Conservation (phyloP, 2,113 vertebrate species). For the Arenaria interpres region DNA sequence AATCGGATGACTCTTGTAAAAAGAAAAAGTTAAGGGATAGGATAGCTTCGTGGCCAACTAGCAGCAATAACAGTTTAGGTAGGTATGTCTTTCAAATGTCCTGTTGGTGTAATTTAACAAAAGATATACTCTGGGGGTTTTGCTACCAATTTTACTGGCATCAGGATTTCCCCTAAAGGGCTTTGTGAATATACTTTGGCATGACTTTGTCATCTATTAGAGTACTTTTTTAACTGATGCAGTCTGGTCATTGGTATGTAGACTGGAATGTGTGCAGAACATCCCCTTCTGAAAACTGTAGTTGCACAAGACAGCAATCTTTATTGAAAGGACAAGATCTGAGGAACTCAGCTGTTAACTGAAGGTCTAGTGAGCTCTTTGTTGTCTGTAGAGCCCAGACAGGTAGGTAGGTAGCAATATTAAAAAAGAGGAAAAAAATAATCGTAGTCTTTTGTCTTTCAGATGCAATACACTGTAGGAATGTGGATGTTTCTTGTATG, state of each 20-base stretch:
- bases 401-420: neutral
- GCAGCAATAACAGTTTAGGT: slow-evolving; percentile 84
- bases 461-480: neutral
- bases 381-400: neutral
- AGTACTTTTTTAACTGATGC: neutral
- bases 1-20: slow-evolving; percentile 71
- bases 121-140: neutral
- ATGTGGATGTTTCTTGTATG: neutral
- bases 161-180: neutral
- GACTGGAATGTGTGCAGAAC: neutral
- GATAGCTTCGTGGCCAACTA: slow-evolving; percentile 79
- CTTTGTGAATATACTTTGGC: neutral
- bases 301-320: neutral
- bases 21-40: slow-evolving; percentile 74
- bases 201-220: neutral
- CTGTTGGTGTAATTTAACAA: neutral
- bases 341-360: neutral
- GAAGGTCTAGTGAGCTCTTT: neutral
- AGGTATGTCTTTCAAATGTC: slow-evolving; percentile 49
- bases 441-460: neutral
- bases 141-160: neutral
- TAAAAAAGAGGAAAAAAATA: neutral
- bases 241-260: neutral
- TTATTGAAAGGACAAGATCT: neutral
- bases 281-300: neutral